Percentiles rank a stretch among this genome's conserved stretches.
These are phyloP conservation scores for Trachelus tabidus DNA, from an alignment of 2,888 invertebrate genomes.

Conservation along the genomic window DNA sequence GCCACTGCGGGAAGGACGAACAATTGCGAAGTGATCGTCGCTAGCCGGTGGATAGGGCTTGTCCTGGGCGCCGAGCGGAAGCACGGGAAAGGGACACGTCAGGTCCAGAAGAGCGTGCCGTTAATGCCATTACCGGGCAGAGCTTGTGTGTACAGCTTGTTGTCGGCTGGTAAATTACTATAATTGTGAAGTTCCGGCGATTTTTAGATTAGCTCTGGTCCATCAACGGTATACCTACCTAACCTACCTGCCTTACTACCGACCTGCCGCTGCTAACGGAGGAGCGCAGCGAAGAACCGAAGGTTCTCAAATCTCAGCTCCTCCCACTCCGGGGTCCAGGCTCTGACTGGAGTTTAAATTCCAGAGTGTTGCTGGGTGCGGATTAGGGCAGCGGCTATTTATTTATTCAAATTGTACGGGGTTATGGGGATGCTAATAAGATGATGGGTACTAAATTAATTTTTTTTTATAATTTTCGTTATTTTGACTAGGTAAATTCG, in stretches of 20 bases:
- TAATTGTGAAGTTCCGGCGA: conserved; percentile 66
- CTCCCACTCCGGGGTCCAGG: too few species aligned
- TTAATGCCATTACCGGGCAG: conserved; percentile 43
- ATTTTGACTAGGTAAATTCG: too few species aligned
- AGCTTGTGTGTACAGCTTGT: conserved; percentile 60
- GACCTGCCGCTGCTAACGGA: conserved; percentile 36
- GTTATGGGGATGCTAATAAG: too few species aligned
- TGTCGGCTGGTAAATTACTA: conserved; percentile 65
- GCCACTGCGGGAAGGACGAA: background rate
- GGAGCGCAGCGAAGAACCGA: conserved; percentile 22
- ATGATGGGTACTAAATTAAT: too few species aligned
- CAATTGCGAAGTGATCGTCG: background rate
- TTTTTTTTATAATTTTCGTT: too few species aligned
- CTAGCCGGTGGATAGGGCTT: background rate
- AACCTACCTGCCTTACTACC: conserved; percentile 41
- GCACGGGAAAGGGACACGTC: conserved; percentile 40
- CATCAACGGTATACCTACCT: conserved; percentile 54
- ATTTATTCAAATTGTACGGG: too few species aligned
- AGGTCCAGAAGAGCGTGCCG: conserved; percentile 43
- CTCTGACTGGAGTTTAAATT: too few species aligned
- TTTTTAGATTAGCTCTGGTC: conserved; percentile 66
- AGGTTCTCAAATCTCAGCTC: conserved; percentile 46
- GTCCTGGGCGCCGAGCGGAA: background rate
- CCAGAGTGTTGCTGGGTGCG: too few species aligned
- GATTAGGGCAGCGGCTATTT: too few species aligned